Evolutionary conservation across 1,140 invertebrate genomes (phyloP), one percentile per base, ranked within the genome.

Genomic region (Zaprionus capensis): DNA sequence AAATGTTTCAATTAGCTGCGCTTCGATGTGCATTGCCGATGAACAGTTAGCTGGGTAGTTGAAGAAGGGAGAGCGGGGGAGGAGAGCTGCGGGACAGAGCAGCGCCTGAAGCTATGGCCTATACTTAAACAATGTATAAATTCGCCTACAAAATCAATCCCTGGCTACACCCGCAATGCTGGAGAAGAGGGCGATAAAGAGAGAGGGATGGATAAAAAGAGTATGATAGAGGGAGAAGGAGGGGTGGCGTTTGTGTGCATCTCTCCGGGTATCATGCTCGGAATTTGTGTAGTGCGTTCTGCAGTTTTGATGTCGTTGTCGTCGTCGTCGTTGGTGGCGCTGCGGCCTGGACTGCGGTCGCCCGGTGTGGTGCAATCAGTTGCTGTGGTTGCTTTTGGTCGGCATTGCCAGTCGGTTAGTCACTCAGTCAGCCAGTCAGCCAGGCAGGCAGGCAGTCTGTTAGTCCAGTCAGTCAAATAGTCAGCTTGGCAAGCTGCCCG

Each of bases 61-160:
- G 46, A 31, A 57, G 26, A 62, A 31, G 20, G 2, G 1, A 17
- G 9, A 36, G 31, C 31, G n/a, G 31, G 55, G 22, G 17, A 44
- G 41, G 24, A 44, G 6, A 20, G 28, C 28, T 36, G 36, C 4
- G 26, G 28, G 15, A 56, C 4, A 64, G 46, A 44, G 38, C 49
- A 63, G 55, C 26, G 72, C 56, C 59, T 71, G 72, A 76, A 71
- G 76, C 84, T 88, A 84, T 71, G 81, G 84, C 81, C 82, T 71
- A 84, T 88, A 90, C 78, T 87, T 90, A 84, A 90, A 90, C 84
- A 87, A 87, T 87, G 85, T 87, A 87, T 87, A 87, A 87, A 87
- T 87, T 88, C 84, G 78, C 67, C 82, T 88, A 84, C 84, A 87
- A 88, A 91, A 75, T 78, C 83, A 53, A 24, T 41, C 51, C 20